Percentiles rank a stretch among this genome's conserved stretches.
phyloP scores from a whole-genome alignment of 2,113 vertebrate genomes.

The Coryphaenoides rupestris region DNA sequence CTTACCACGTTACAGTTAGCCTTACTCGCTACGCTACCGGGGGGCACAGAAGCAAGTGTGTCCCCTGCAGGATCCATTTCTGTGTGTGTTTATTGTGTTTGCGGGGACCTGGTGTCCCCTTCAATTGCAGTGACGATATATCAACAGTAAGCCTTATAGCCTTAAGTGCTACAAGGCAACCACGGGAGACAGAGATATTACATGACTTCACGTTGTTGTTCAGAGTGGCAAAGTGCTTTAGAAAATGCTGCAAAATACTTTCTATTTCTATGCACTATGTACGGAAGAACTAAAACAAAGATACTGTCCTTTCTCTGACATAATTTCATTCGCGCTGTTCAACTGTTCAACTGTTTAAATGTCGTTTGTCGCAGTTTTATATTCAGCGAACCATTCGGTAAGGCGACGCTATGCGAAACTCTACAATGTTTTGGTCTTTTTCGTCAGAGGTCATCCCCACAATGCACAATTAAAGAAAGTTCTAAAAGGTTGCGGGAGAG shows the following conservation, averaged over 20 bases:
- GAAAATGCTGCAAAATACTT: no score
- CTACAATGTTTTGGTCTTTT: not conserved
- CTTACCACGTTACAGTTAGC: slow-evolving; percentile 11
- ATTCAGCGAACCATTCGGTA: no score
- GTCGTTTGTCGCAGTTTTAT: no score
- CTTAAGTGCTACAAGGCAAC: slow-evolving; percentile 13
- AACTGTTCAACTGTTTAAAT: no score
- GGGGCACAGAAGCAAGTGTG: slow-evolving; percentile 11
- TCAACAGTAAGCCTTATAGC: slow-evolving; percentile 47
- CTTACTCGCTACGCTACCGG: slow-evolving; percentile 13
- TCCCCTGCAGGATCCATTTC: slow-evolving; percentile 35
- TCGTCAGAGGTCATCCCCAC: not conserved
- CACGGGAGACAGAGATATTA: slow-evolving; percentile 11
- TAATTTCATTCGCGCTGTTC: no score
- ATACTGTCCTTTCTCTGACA: no score
- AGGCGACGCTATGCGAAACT: no score
- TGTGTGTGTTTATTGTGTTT: slow-evolving; percentile 32
- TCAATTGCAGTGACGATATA: slow-evolving; percentile 46
- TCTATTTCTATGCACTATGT: no score
- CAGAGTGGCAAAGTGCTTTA: not conserved
- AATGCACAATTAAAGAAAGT: not conserved
- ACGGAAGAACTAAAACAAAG: no score
- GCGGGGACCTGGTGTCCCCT: slow-evolving; percentile 54
- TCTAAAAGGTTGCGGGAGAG: not conserved
- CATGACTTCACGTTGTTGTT: not conserved